Conservation (phyloP, 2,113 vertebrate genomes). For the Conger conger region DNA sequence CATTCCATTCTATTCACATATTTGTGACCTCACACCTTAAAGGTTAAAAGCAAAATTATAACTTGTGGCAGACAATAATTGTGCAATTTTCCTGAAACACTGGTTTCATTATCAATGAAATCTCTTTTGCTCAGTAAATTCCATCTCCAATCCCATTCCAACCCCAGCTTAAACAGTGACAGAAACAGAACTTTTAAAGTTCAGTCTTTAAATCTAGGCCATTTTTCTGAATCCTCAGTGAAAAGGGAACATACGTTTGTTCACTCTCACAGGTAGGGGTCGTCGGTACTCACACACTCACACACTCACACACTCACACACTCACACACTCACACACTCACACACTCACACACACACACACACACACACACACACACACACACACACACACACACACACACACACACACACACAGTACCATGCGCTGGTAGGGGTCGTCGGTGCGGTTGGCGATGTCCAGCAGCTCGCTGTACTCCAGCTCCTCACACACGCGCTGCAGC, state of each 20-base stretch:
- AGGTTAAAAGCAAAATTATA: no score
- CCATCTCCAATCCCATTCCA: not conserved
- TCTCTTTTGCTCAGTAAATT: not conserved
- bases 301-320: no score
- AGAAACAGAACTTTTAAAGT: not conserved
- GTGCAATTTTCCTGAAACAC: no score
- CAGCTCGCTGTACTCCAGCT: constrained; percentile 93
- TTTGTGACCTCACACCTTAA: no score
- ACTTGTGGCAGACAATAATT: no score
- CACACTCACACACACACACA: no score
- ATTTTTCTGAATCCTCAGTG: not conserved
- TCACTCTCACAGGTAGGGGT: no score
- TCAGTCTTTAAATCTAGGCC: not conserved
- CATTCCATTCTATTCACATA: no score
- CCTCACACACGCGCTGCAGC: constrained; percentile 92
- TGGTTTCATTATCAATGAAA: no score
- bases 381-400: not conserved
- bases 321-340: no score
- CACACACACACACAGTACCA: constrained; percentile 69
- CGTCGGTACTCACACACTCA: no score
- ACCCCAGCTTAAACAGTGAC: not conserved
- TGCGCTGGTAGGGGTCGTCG: constrained; percentile 78
- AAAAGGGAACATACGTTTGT: no score
- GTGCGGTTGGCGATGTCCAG: constrained; percentile 81
- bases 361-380: not conserved